These are phyloP conservation scores for Malachius bipustulatus DNA, from an alignment of 2,888 invertebrate species.

Conservation along the genomic window DNA sequence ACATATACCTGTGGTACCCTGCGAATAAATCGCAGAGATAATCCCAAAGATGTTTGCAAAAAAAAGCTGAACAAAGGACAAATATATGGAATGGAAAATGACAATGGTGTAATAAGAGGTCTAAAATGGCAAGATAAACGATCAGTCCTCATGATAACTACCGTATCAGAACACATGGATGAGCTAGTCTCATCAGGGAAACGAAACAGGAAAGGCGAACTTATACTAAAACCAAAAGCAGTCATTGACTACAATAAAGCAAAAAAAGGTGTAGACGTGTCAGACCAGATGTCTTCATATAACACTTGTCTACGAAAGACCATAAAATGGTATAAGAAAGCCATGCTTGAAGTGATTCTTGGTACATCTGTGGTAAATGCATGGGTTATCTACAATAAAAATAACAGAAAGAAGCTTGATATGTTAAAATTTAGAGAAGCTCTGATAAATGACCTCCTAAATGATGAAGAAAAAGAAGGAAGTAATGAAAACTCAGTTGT, in stretches of 20 bases:
- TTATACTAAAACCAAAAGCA: background rate
- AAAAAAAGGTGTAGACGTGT: conserved; percentile 6
- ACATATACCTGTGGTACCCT: conserved; percentile 9
- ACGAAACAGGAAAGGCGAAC: background rate
- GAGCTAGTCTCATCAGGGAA: too few species aligned
- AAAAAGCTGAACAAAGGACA: background rate
- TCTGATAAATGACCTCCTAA: too few species aligned
- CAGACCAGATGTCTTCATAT: conserved; percentile 6
- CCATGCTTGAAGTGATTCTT: background rate
- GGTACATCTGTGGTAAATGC: conserved; percentile 2
- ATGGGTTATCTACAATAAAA: background rate
- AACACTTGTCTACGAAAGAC: conserved; percentile 4
- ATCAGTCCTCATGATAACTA: conserved; percentile 4
- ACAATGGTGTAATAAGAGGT: background rate
- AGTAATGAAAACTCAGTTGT: too few species aligned
- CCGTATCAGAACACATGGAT: too few species aligned
- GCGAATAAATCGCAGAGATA: conserved; percentile 5
- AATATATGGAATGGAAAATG: conserved; percentile 3
- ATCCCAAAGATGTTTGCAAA: too few species aligned
- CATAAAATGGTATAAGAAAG: conserved; percentile 1
- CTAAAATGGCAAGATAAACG: conserved; percentile 5
- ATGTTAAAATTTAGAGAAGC: background rate
- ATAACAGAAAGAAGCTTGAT: conserved; percentile 4
- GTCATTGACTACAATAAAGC: conserved; percentile 5
- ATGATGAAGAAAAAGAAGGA: too few species aligned